Percentiles rank a stretch among this genome's conserved stretches.
These are phyloP conservation scores for Cassiopea xamachana DNA, from an alignment of 30 jellyfish, hydroid and myxozoan species.

Conservation along the genomic window DNA sequence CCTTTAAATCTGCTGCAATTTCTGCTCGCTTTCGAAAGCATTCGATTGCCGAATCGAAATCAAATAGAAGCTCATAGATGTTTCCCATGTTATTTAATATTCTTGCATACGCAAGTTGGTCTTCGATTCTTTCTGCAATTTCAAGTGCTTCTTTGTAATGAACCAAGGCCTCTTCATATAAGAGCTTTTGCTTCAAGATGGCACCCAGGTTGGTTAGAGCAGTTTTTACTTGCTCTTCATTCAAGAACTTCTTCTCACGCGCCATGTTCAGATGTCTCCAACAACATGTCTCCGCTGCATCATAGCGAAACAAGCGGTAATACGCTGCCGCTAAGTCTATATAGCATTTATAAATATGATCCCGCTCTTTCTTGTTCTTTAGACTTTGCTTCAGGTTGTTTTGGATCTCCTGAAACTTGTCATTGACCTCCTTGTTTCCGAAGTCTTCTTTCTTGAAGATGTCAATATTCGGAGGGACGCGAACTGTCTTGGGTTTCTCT, in stretches of 20 bases:
- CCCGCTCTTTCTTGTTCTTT: conserved; percentile 66
- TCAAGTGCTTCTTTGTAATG: conserved; percentile 89
- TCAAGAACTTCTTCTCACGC: conserved; percentile 71
- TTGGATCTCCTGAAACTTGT: conserved; percentile 67
- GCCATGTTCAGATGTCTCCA: conserved; percentile 83
- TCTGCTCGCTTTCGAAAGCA: conserved; percentile 79
- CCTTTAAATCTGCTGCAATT: conserved; percentile 73
- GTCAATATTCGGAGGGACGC: conserved; percentile 81
- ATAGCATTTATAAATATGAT: conserved; percentile 41
- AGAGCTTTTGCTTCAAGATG: conserved; percentile 59
- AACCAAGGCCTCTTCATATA: conserved; percentile 87
- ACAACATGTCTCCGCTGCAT: conserved; percentile 93
- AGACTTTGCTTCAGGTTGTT: conserved; percentile 68
- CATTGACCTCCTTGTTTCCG: conserved; percentile 75
- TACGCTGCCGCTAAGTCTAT: conserved; percentile 85
- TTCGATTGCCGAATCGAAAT: conserved; percentile 92
- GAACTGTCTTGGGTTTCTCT: conserved; percentile 38
- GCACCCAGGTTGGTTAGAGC: conserved; percentile 91
- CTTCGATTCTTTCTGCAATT: conserved; percentile 92
- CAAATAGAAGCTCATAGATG: conserved; percentile 70
- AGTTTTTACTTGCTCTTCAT: conserved; percentile 80
- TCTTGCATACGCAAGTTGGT: conserved; percentile 79
- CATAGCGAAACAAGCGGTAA: conserved; percentile 83
- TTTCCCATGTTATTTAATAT: conserved; percentile 92
- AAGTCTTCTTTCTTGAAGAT: conserved; percentile 77